Percentiles rank a stretch among this genome's conserved stretches.
Evolutionary conservation across 2,888 invertebrate species (phyloP).

Genomic region (Ctena decussata): DNA sequence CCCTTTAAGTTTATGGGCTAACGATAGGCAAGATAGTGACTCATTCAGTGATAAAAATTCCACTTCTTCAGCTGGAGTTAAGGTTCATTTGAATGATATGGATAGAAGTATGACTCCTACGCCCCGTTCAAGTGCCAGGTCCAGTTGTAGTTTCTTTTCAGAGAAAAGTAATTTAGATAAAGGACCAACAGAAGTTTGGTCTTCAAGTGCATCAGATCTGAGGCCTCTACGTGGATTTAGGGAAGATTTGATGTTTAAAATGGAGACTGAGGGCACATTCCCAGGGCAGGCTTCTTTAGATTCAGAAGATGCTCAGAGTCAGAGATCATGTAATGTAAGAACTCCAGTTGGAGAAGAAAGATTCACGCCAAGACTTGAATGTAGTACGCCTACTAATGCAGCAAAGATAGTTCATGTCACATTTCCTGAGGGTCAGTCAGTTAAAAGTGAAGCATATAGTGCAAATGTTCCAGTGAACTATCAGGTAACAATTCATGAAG

Average conservation of each 20-base stretch:
- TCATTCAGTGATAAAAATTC: conserved; percentile 50
- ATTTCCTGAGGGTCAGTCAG: conserved; percentile 54
- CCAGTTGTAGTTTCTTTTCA: conserved; percentile 49
- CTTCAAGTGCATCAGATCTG: conserved; percentile 58
- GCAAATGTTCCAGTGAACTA: conserved; percentile 66
- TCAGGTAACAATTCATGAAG: conserved; percentile 78
- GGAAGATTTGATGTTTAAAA: conserved; percentile 63
- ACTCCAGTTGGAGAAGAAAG: conserved; percentile 34
- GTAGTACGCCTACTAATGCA: conserved; percentile 50
- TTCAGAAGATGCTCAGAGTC: conserved; percentile 66
- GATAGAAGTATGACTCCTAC: conserved; percentile 49
- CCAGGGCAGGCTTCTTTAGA: conserved; percentile 51
- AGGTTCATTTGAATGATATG: conserved; percentile 26
- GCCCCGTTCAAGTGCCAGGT: conserved; percentile 46
- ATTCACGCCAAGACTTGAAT: conserved; percentile 33
- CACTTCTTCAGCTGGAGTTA: conserved; percentile 53
- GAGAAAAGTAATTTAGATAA: conserved; percentile 51
- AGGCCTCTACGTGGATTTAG: conserved; percentile 30
- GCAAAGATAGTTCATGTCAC: conserved; percentile 43
- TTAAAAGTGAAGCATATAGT: conserved; percentile 38
- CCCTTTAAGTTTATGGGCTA: conserved; percentile 74
- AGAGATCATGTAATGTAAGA: conserved; percentile 51
- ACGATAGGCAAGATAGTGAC: conserved; percentile 60
- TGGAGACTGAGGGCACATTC: conserved; percentile 70
- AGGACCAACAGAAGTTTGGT: conserved; percentile 71